These are phyloP conservation scores for Tolmerus cingulatus DNA, from an alignment of 2,888 invertebrate species.

Conservation along the genomic window DNA sequence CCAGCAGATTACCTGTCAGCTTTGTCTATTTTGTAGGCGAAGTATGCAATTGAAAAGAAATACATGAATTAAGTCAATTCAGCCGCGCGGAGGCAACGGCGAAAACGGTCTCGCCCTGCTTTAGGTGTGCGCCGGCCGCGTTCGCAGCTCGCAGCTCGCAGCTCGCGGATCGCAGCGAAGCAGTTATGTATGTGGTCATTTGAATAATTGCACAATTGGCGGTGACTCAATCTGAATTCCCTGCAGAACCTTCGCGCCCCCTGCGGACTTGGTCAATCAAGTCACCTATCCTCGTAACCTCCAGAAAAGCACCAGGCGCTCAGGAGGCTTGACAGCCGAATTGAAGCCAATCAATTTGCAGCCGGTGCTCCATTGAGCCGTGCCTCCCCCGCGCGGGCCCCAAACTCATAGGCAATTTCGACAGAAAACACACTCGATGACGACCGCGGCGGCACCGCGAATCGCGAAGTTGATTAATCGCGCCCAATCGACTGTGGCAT, in stretches of 20 bases:
- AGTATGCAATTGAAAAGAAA: background rate
- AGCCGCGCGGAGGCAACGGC: background rate
- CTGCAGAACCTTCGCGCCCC: constrained; percentile 1
- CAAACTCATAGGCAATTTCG: background rate
- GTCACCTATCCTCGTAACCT: background rate
- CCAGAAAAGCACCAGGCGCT: background rate
- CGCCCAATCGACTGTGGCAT: background rate
- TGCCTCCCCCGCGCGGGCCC: background rate
- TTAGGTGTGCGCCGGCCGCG: background rate
- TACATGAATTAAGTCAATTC: background rate
- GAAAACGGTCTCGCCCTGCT: background rate
- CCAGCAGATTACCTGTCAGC: background rate
- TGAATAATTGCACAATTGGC: constrained; percentile 30
- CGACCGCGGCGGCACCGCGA: background rate
- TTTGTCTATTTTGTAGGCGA: background rate
- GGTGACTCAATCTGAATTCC: constrained; percentile 6
- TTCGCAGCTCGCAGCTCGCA: background rate
- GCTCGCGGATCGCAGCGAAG: background rate
- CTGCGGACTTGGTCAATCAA: background rate
- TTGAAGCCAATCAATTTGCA: constrained; percentile 19
- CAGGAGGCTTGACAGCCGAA: background rate
- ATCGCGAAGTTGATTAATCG: constrained; percentile 11
- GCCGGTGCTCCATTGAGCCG: background rate
- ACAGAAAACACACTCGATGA: background rate
- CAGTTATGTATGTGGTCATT: background rate